These are phyloP conservation scores for Okamejei kenojei DNA, from an alignment of 2,797 vertebrate species.

Conservation along the genomic window DNA sequence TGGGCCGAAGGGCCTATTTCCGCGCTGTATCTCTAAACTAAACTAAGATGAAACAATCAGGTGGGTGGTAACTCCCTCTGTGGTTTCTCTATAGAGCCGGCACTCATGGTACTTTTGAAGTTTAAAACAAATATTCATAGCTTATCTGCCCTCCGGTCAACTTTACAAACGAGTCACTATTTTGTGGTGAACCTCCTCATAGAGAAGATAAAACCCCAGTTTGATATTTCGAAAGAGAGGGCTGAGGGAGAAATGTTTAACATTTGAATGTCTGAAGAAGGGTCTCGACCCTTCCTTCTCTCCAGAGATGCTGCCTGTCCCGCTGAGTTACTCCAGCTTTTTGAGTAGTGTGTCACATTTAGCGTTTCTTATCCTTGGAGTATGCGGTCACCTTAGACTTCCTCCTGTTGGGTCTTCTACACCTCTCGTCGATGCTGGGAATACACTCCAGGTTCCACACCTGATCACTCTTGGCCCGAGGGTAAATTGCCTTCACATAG, in stretches of 20 bases:
- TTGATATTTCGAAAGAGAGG: neutral
- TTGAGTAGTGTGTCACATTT: too few relatives aligned
- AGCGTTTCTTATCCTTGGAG: slow-evolving; percentile 72
- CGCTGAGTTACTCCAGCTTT: too few relatives aligned
- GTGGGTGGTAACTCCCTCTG: neutral
- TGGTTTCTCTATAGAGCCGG: neutral
- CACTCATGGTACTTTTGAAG: neutral
- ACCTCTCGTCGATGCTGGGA: slow-evolving; percentile 95
- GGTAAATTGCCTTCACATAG: slow-evolving; percentile 94
- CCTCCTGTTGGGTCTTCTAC: slow-evolving; percentile 91
- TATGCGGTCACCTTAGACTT: slow-evolving; percentile 98
- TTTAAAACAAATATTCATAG: neutral
- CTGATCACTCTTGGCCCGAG: slow-evolving; percentile 98
- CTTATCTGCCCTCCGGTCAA: neutral
- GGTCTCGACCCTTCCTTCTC: too few relatives aligned
- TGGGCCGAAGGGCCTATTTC: too few relatives aligned
- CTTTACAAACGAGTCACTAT: neutral
- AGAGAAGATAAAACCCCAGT: neutral
- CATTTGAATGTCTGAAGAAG: too few relatives aligned
- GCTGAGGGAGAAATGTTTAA: neutral
- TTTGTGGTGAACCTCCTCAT: neutral
- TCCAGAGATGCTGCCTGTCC: too few relatives aligned
- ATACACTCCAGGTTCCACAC: slow-evolving; percentile 99
- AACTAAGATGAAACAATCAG: neutral
- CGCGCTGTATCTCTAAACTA: too few relatives aligned